phyloP scores from a whole-genome alignment of 2,797 vertebrate species.

The Pseudochromis fuscus region DNA sequence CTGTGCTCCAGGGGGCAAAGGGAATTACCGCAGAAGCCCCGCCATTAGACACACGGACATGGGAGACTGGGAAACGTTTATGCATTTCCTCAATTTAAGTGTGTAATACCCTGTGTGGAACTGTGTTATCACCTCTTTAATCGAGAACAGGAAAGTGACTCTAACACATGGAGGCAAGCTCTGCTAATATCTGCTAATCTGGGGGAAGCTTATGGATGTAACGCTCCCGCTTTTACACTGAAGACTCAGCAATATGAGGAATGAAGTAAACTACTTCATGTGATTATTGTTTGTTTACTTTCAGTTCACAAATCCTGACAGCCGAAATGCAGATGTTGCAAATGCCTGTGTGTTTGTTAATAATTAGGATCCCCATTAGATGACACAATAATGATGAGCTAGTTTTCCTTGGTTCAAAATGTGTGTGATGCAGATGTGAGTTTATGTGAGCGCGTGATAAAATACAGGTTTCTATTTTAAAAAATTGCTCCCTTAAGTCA shows the following conservation, averaged over 20 bases:
- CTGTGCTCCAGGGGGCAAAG: conserved; percentile 33
- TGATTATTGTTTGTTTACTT: conserved; percentile 61
- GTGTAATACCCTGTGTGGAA: conserved; percentile 32
- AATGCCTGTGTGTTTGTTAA: conserved; percentile 51
- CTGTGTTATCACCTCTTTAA: conserved; percentile 69
- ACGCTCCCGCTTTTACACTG: conserved; percentile 18
- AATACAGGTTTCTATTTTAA: conserved; percentile 51
- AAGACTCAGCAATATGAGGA: conserved; percentile 27
- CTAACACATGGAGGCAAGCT: conserved; percentile 55
- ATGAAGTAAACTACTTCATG: conserved; percentile 45
- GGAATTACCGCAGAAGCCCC: conserved; percentile 49
- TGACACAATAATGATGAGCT: conserved; percentile 56
- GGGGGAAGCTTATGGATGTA: conserved; percentile 39
- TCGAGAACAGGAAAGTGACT: conserved; percentile 78
- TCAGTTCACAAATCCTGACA: conserved; percentile 47
- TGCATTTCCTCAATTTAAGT: conserved; percentile 71
- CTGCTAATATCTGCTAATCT: conserved; percentile 72
- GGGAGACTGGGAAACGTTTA: conserved; percentile 76
- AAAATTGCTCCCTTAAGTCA: conserved; percentile 42
- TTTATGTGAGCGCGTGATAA: conserved; percentile 49
- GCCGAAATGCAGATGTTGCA: conserved; percentile 58
- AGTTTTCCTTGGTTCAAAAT: conserved; percentile 19
- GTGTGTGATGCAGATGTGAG: conserved; percentile 56
- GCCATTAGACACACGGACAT: conserved; percentile 69
- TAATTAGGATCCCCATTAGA: conserved; percentile 59